These are phyloP conservation scores for Onchidella celtica DNA, from an alignment of 2,888 invertebrate species.

Conservation along the genomic window DNA sequence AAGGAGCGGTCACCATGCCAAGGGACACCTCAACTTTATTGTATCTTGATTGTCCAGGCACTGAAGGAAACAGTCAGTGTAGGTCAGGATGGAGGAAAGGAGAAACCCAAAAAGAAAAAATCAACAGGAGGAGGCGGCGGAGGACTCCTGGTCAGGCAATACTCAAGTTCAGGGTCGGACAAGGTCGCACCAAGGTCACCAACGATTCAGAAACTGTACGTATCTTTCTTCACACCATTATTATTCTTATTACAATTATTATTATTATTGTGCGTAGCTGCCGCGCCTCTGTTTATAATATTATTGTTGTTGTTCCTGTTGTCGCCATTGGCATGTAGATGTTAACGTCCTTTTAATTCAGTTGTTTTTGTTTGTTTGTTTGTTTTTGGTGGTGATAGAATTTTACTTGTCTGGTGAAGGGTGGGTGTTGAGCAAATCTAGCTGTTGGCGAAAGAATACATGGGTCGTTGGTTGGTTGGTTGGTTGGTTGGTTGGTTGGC, in stretches of 20 bases:
- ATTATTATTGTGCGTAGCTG: not conserved
- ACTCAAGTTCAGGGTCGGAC: constrained; percentile 53
- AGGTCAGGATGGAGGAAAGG: constrained; percentile 22
- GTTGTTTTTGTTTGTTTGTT: not conserved
- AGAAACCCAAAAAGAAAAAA: constrained; percentile 41
- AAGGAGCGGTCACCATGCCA: too few species aligned
- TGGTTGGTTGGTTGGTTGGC: too few species aligned
- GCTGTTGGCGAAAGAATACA: too few species aligned
- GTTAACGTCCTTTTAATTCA: not conserved
- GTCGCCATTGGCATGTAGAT: too few species aligned
- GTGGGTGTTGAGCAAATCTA: too few species aligned
- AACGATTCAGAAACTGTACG: constrained; percentile 57
- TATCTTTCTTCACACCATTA: constrained; percentile 3
- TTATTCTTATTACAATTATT: too few species aligned
- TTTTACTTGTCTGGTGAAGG: too few species aligned
- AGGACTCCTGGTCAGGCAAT: constrained; percentile 41
- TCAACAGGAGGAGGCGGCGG: constrained; percentile 4
- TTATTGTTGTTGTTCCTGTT: too few species aligned
- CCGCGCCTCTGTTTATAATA: not conserved
- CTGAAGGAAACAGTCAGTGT: constrained; percentile 1
- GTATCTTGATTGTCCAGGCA: too few species aligned
- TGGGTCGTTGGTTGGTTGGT: too few species aligned
- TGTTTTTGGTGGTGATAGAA: too few species aligned
- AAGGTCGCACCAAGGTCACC: constrained; percentile 46
- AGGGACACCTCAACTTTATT: not conserved